These are phyloP conservation scores for Pangasianodon hypophthalmus DNA, from an alignment of 2,113 vertebrate species.

Conservation along the genomic window DNA sequence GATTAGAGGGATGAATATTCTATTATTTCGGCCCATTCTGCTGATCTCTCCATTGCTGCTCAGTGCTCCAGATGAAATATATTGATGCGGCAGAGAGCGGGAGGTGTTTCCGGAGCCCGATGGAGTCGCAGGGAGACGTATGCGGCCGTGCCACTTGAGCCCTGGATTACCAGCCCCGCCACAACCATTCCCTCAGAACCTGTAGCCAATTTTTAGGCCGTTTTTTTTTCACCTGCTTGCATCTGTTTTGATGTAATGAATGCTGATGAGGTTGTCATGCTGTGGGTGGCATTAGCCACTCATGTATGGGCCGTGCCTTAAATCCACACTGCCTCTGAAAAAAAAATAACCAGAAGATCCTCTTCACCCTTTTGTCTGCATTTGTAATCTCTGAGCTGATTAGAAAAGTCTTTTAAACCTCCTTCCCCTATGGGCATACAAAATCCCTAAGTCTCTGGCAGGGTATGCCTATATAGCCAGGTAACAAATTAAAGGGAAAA, in stretches of 20 bases:
- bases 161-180: conserved; percentile 82
- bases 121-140: conserved; percentile 79
- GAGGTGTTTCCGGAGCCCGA: conserved; percentile 71
- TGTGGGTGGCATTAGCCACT: conserved; percentile 43
- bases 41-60: conserved; percentile 92
- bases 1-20: conserved; percentile 97
- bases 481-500: background rate
- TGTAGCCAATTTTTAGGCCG: conserved; percentile 82
- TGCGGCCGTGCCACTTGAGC: conserved; percentile 86
- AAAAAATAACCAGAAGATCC: conserved; percentile 37
- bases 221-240: conserved; percentile 72
- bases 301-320: conserved; percentile 26
- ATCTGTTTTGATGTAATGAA: conserved; percentile 51
- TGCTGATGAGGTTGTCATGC: conserved; percentile 44
- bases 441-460: conserved; percentile 4
- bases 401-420: conserved; percentile 77
- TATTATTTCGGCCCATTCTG: conserved; percentile 93
- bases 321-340: conserved; percentile 32
- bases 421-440: conserved; percentile 53
- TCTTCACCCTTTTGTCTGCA: conserved; percentile 61
- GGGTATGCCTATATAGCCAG: background rate
- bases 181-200: conserved; percentile 68
- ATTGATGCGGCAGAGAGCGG: conserved; percentile 79
- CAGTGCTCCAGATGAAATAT: conserved; percentile 79
- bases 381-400: conserved; percentile 88